Conservation (phyloP, 2,888 invertebrate genomes). For the Zonitis immaculata region DNA sequence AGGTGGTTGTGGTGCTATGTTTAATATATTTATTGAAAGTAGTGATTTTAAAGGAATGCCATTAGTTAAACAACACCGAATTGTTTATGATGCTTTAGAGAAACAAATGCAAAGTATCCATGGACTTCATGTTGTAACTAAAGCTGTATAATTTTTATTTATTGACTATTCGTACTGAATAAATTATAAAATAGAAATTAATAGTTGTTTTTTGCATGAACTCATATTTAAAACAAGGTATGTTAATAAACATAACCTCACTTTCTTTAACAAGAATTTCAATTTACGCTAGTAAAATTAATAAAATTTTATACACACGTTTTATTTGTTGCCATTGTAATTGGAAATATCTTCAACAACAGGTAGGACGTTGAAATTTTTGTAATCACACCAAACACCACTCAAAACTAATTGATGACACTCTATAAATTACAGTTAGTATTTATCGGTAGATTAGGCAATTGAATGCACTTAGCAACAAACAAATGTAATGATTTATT, state of each 20-base stretch:
- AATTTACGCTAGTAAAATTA: neutral
- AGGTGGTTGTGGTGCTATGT: conserved; percentile 81
- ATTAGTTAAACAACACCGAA: conserved; percentile 68
- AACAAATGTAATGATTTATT: too few relatives aligned
- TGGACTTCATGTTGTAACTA: conserved; percentile 73
- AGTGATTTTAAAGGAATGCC: conserved; percentile 66
- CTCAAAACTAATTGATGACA: neutral
- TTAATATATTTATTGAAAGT: conserved; percentile 64
- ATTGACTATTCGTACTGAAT: too few relatives aligned
- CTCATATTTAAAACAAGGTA: too few relatives aligned
- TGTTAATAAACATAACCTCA: conserved; percentile 1
- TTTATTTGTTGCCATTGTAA: neutral
- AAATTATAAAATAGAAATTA: too few relatives aligned
- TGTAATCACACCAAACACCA: neutral
- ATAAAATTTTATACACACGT: neutral
- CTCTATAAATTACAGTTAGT: neutral
- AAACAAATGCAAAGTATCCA: conserved; percentile 80
- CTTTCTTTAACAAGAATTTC: too few relatives aligned
- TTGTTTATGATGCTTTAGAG: conserved; percentile 68
- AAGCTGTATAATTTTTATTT: conserved; percentile 25
- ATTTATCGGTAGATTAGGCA: neutral
- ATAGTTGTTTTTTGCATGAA: too few relatives aligned
- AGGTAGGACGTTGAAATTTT: neutral
- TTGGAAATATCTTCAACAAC: neutral
- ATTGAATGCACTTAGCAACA: neutral